Conservation (phyloP, 1,140 invertebrate species). For the Diachasma alloeum region DNA sequence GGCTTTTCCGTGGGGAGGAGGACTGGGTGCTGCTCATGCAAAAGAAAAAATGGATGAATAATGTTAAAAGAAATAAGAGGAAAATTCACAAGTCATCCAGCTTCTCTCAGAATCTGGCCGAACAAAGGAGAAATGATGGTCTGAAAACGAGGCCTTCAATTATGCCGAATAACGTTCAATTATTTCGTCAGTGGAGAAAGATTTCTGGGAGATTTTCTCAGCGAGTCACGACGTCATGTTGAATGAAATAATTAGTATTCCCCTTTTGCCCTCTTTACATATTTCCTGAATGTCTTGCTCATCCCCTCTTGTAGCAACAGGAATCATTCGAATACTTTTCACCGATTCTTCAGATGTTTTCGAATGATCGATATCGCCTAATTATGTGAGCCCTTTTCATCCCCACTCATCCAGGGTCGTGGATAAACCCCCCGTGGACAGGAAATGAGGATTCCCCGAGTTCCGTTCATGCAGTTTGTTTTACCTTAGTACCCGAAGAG, state of each 20-base stretch:
- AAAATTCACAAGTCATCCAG: not conserved
- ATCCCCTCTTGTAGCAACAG: not conserved
- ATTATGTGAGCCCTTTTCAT: slow-evolving; percentile 58
- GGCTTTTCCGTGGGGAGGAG: not conserved
- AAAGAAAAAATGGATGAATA: slow-evolving; percentile 5
- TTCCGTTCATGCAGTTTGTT: slow-evolving; percentile 34
- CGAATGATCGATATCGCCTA: slow-evolving; percentile 38
- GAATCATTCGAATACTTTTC: not conserved
- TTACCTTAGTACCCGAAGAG: not conserved
- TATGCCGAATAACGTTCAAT: slow-evolving; percentile 35
- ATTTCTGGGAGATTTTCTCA: not conserved
- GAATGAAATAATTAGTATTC: slow-evolving; percentile 28
- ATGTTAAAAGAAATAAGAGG: not conserved
- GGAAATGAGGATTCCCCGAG: slow-evolving; percentile 63
- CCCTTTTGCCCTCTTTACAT: slow-evolving; percentile 18
- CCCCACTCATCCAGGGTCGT: slow-evolving; percentile 7
- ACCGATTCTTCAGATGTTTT: not conserved
- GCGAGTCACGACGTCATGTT: slow-evolving; percentile 27
- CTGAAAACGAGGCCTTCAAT: slow-evolving; percentile 33
- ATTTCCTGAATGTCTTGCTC: not conserved
- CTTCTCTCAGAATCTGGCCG: not conserved
- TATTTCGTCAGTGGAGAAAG: slow-evolving; percentile 2
- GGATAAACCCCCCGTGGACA: slow-evolving; percentile 61
- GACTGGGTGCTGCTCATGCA: not conserved
- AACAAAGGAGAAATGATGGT: slow-evolving; percentile 2